Conservation (phyloP, 2,113 vertebrate species). For the Megaceryle torquata region DNA sequence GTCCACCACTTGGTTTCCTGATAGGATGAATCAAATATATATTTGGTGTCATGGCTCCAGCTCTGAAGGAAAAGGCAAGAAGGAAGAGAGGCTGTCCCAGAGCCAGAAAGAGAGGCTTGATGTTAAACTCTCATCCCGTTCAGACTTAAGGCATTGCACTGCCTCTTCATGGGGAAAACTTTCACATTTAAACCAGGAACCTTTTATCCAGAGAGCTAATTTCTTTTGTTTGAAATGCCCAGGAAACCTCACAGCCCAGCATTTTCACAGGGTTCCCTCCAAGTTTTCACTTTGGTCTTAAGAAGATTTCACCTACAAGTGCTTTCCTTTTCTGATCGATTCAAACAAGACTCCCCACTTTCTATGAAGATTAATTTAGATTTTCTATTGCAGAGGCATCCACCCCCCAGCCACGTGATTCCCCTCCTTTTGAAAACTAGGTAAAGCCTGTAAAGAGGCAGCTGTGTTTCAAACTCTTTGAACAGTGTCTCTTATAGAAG, state of each 20-base stretch:
- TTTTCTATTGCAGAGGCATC: conserved; percentile 66
- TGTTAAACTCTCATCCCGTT: not conserved
- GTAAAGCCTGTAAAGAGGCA: conserved; percentile 71
- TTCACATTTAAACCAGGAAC: conserved; percentile 26
- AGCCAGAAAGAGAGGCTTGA: not conserved
- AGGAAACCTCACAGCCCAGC: not conserved
- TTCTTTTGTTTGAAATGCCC: conserved; percentile 55
- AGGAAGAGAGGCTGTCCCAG: not conserved
- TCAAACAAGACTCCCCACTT: conserved; percentile 61
- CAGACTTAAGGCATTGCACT: not conserved
- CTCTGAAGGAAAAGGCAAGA: not conserved
- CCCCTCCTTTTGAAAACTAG: conserved; percentile 62
- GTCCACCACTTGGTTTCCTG: not conserved
- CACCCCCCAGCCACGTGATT: conserved; percentile 46
- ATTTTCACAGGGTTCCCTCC: conserved; percentile 58
- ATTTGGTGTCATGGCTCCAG: fast-evolving
- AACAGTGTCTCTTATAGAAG: conserved; percentile 67
- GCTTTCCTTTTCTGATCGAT: conserved; percentile 63
- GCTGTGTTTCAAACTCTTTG: conserved; percentile 73
- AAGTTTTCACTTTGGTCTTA: conserved; percentile 61
- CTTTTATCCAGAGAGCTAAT: not conserved
- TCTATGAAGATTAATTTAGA: conserved; percentile 74
- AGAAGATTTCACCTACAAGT: conserved; percentile 72
- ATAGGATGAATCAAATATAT: not conserved
- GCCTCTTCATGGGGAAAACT: conserved; percentile 28